A percentile compares a stretch with the other conserved stretches of the same genome.
Conservation (phyloP, 2,797 vertebrate genomes). For the Adrianichthys oophorus region DNA sequence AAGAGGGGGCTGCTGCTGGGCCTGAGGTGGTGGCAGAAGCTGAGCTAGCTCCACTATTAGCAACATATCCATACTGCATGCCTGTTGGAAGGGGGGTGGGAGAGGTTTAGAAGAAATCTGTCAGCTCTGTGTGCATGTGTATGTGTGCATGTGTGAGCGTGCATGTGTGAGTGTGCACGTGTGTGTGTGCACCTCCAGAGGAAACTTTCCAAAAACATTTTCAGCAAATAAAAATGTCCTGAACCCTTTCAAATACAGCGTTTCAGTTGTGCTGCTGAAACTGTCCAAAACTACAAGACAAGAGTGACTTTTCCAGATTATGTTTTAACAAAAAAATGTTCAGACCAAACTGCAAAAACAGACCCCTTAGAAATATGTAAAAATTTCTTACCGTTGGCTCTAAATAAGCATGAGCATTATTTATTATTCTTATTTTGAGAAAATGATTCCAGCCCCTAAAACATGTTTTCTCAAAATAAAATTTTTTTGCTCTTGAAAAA, state of each 20-base stretch:
- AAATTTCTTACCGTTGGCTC: too few species aligned
- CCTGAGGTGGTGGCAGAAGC: conserved; percentile 87
- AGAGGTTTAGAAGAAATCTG: conserved; percentile 77
- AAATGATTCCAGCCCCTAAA: too few species aligned
- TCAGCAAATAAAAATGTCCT: too few species aligned
- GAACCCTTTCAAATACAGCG: background rate
- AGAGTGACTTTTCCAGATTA: too few species aligned
- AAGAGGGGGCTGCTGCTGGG: conserved; percentile 86
- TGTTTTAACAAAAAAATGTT: too few species aligned
- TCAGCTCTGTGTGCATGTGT: conserved; percentile 67
- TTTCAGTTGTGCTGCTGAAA: background rate
- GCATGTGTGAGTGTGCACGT: background rate
- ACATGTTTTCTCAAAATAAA: too few species aligned
- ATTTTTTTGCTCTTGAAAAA: too few species aligned
- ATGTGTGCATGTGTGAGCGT: background rate
- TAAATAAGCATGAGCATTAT: background rate
- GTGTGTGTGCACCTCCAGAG: background rate
- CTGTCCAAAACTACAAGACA: background rate
- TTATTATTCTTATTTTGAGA: too few species aligned
- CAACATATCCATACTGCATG: conserved; percentile 93
- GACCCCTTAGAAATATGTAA: too few species aligned
- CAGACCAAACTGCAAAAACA: too few species aligned
- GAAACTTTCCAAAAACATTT: too few species aligned
- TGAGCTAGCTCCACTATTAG: conserved; percentile 94
- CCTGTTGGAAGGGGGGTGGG: conserved; percentile 83